Evolutionary conservation across 2,797 vertebrate species (phyloP).

Genomic region (Rhinichthys osculus): DNA sequence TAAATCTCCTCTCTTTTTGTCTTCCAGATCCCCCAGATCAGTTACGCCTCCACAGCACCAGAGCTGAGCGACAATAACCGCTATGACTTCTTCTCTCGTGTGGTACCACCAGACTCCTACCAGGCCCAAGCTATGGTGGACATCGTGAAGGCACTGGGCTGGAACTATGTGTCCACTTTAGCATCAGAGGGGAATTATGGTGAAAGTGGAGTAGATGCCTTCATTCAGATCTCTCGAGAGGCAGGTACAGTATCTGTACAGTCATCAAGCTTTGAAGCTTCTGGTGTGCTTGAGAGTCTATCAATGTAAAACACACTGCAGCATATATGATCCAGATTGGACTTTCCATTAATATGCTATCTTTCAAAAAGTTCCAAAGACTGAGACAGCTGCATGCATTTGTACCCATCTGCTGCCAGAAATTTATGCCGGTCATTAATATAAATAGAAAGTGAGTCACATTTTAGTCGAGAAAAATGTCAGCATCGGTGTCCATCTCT

Average conservation of each 20-base stretch:
- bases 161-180: constrained; percentile 93
- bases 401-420: constrained; percentile 51
- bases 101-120: constrained; percentile 92
- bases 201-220: constrained; percentile 90
- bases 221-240: constrained; percentile 89
- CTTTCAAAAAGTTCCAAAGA: constrained; percentile 42
- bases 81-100: constrained; percentile 91
- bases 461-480: constrained; percentile 53
- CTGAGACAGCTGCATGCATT: constrained; percentile 54
- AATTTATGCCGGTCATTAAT: constrained; percentile 61
- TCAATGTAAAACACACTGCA: neutral
- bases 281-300: neutral
- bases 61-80: constrained; percentile 91
- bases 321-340: constrained; percentile 47
- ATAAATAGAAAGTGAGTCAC: constrained; percentile 55
- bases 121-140: constrained; percentile 94
- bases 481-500: constrained; percentile 57
- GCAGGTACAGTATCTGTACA: constrained; percentile 74
- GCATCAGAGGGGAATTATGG: constrained; percentile 92
- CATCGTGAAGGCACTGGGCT: constrained; percentile 87
- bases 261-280: constrained; percentile 16
- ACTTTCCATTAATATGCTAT: constrained; percentile 55
- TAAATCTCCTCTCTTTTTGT: constrained; percentile 48
- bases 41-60: constrained; percentile 90
- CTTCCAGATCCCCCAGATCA: constrained; percentile 91